Base-by-base conservation (phyloP, 2,888 invertebrate species). In the Chrysolina oricalcia region DNA sequence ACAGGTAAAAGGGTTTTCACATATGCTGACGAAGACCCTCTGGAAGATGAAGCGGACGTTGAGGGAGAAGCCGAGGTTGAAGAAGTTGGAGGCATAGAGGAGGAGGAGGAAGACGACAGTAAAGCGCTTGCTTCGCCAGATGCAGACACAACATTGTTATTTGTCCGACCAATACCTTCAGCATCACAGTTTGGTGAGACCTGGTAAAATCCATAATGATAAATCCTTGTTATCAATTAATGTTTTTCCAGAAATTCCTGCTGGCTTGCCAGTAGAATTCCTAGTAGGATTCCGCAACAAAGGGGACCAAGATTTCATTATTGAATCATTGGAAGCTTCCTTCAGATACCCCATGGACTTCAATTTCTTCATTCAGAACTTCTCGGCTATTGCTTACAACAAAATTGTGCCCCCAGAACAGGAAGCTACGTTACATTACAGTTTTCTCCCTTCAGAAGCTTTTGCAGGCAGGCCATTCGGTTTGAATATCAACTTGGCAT, bases 321-420 rank as follows among this genome's bases (percentile, higher is more conserved):
- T 99, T 23, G 98, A 99, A 87, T 94, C 95, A 8, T 92, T 99
- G 87, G 99, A 99, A 85, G 98, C 98, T 0, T 98, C 99, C 0
- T 98, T 99, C 93, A 94, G 98, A 83, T 99, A 99, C 87, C 98
- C 99, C 10, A 96, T 98, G 95, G 99, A 99, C 90, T 99, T 97
- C 90, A 97, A 95, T 82, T 99, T 97, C 90, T 96, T 96, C 90
- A 98, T 99, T 82, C 98, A 99, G 90, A 99, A 99, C 90, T 99
- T 99, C 90, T 97, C 98, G 0, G 95, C 96, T 0, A 92, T 97
- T 84, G 93, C 94, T 1, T 98, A 96, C 89, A 95, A 96, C 86
- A 93, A 95, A 82, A 92, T 95, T 82, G 97, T 99, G 0, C 95
- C 96, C 83, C 95, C 98, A 0, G 93, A 94, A 71, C 94, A 97